Percentiles rank a stretch among this genome's conserved stretches.
phyloP scores from a whole-genome alignment of 2,797 vertebrate genomes.

The Otolemur crassicaudatus region DNA sequence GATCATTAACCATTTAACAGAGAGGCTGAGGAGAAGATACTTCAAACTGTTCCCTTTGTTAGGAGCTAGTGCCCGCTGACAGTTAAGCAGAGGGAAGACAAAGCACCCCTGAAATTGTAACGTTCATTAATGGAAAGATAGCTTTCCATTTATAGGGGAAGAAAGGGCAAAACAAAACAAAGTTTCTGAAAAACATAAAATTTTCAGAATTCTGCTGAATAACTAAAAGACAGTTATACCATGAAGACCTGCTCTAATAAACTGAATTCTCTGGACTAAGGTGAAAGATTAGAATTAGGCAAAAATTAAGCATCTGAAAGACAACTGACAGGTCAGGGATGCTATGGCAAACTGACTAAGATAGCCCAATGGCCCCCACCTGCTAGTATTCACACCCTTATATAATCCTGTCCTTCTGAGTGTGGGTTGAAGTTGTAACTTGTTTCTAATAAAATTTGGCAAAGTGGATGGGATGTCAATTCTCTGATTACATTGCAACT shows the following conservation, averaged over 20 bases:
- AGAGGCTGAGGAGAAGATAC: slow-evolving; percentile 48
- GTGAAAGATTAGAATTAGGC: neutral
- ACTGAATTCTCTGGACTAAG: neutral
- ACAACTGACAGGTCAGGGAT: neutral
- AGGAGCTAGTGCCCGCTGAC: slow-evolving; percentile 31
- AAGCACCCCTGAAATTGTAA: slow-evolving; percentile 27
- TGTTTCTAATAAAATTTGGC: neutral
- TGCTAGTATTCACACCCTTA: neutral
- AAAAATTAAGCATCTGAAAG: slow-evolving; percentile 33
- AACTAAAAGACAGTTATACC: neutral
- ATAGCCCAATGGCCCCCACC: neutral
- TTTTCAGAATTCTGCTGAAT: slow-evolving; percentile 44
- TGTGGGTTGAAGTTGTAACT: neutral
- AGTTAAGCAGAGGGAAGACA: slow-evolving; percentile 61
- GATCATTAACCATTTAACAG: slow-evolving; percentile 69
- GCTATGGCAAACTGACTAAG: neutral
- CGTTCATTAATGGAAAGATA: neutral
- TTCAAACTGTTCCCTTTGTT: slow-evolving; percentile 33
- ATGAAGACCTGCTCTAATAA: slow-evolving; percentile 14
- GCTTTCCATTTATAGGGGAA: neutral
- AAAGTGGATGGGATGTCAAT: neutral
- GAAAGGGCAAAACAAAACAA: slow-evolving; percentile 30
- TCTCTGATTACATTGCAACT: neutral
- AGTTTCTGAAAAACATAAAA: slow-evolving; percentile 34
- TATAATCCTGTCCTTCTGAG: neutral